phyloP scores from a whole-genome alignment of 2,797 vertebrate species.

The Coregonus ussuriensis region DNA sequence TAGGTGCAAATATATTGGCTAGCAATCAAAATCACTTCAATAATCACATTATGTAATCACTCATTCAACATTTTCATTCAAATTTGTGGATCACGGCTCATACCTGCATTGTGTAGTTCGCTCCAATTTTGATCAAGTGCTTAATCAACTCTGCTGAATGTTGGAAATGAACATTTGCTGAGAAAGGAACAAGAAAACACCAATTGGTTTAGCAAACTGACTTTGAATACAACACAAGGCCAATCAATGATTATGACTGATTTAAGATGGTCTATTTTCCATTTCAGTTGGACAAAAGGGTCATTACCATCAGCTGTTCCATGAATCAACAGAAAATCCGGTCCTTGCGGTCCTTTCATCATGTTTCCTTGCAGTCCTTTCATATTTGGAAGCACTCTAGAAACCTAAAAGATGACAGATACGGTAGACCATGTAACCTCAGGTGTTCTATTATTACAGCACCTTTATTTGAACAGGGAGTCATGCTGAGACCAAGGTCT shows the following conservation, averaged over 20 bases:
- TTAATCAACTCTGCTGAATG: constrained; percentile 97
- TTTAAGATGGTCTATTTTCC: background rate
- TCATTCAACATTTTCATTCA: background rate
- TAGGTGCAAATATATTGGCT: background rate
- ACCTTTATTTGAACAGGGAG: too few species aligned
- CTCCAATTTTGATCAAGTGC: constrained; percentile 88
- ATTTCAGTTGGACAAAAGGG: background rate
- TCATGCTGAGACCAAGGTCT: too few species aligned
- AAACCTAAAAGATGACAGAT: constrained; percentile 61
- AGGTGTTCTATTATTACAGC: background rate
- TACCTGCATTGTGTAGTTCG: constrained; percentile 97
- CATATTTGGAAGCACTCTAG: constrained; percentile 84
- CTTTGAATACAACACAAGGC: background rate
- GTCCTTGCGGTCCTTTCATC: background rate
- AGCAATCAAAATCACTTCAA: background rate
- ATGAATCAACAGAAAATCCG: constrained; percentile 85
- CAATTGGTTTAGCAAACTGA: background rate
- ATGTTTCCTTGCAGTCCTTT: constrained; percentile 85
- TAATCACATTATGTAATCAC: background rate
- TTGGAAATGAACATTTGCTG: constrained; percentile 95
- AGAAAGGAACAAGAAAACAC: background rate
- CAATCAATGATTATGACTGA: background rate
- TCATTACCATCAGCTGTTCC: constrained; percentile 90
- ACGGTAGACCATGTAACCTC: background rate
- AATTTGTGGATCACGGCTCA: background rate